Evolutionary conservation across 2,113 vertebrate genomes (phyloP), one percentile per base, ranked within the genome.

Genomic region (Thalassoma bifasciatum): DNA sequence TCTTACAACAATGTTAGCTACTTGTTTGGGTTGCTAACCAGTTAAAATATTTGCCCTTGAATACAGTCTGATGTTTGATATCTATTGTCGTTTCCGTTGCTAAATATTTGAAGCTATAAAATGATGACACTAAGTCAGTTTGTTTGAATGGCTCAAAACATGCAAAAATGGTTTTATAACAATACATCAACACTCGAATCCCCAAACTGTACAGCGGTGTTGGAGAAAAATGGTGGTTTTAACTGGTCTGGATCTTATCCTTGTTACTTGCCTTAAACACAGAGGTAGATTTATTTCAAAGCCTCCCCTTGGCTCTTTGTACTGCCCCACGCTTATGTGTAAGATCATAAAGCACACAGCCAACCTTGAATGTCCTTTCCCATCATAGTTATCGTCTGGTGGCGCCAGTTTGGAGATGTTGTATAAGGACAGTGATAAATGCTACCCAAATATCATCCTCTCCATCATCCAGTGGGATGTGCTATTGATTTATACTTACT

Each of bases 401-500:
- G 61, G 66, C 24, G 80, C 68, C 66, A 72, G 60, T 2, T 42
- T 49, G 66, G 57, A 77, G 72, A 87, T 58, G 61, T 56, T 85
- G 58, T 66, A 44, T 54, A 24, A 59, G 57, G 85, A 90, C 82
- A 73, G 61, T 88, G 89, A 92, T 85, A 71, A 80, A 92, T 91
- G 79, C 42, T 74, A 30, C 78, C 82, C 70, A 88, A 84, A 83
- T 77, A 72, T 61, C 74, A 57, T 53, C 66, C 81, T 60, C 67
- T 86, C 81, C 59, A 88, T 91, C 91, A 91, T 86, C 44, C 59
- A 44, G 49, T 16, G 72, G 77, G 81, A 79, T 76, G 71, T 37
- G 58, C 73, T 83, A 87, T 75, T 85, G 91, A 92, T 92, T 90
- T 91, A 84, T 87, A 84, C 71, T 40, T 62, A 83, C 81, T 83